Base-by-base conservation (phyloP, 2,113 vertebrate species). In the Strix aluco region DNA sequence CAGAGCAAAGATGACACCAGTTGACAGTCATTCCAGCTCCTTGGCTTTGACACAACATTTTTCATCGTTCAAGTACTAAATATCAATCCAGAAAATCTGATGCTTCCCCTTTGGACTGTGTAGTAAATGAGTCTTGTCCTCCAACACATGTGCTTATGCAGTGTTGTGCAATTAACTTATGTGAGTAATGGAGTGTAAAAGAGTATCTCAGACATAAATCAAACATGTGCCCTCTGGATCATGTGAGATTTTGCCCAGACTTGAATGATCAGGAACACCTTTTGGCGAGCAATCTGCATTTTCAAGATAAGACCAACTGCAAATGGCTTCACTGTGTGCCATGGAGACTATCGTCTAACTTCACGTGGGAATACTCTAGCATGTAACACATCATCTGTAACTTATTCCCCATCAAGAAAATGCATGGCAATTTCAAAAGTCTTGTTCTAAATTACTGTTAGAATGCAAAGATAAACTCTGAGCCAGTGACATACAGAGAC, bases 371-470 rank as follows among this genome's bases (percentile, higher is more conserved):
- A 88, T 30, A 47, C 51, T 74, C 6, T 4, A 55, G 47, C 15
- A 19, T 40, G 72, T 57, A 92, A 71, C 82, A 94, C 88, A 74
- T 92, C 69, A 71, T 92, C 88, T 96, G 80, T 79, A 91, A 91
- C 63, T 63, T 89, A 81, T 72, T 86, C 72, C 12, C 42, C 69
- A 32, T 55, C 72, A 57, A 91, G 42, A 59, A 92, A 92, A 16
- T 38, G 61, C 44, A 55, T 2, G 3, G 49, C 59, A 83, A 9
- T 78, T 92, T 90, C 74, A 86, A 80, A 83, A 78, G 12, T 32
- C 21, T 90, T 70, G 46, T 15, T 92, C 80, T 63, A 55, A 95
- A 67, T 92, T 74, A 63, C 63, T 38, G 21, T 47, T 84, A 84
- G 55, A 84, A 86, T 49, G 51, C 9, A 78, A 83, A 94, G 92